Conservation (phyloP, 1,140 invertebrate genomes). For the Oppia nitens region DNA sequence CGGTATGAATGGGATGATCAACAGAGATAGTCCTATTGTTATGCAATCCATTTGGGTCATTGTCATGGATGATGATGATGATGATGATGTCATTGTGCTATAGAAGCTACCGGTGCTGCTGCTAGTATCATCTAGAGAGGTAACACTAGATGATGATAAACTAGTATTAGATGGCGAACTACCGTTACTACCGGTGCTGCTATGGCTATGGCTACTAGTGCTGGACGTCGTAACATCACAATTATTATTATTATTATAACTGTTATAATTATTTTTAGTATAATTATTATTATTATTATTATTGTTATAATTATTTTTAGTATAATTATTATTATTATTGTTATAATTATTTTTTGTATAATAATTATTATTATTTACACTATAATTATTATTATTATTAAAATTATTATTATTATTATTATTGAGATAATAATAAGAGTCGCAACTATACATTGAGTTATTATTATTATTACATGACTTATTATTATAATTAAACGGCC, state of each 20-base stretch:
- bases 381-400: too few relatives aligned
- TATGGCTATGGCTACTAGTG: not conserved
- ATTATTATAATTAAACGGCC: not conserved
- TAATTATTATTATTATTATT: too few relatives aligned
- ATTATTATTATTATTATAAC: constrained; percentile 2
- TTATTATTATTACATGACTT: constrained; percentile 6
- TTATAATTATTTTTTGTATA: too few relatives aligned
- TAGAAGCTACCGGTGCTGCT: not conserved
- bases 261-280: too few relatives aligned
- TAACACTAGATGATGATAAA: not conserved
- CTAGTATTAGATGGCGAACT: not conserved
- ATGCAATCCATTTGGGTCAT: constrained; percentile 2
- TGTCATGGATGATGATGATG: not conserved
- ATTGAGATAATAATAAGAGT: too few relatives aligned
- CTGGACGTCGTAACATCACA: not conserved
- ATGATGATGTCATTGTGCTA: not conserved
- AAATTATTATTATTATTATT: not conserved
- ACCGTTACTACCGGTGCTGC: not conserved
- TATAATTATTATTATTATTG: too few relatives aligned
- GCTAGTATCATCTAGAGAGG: not conserved
- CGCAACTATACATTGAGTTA: not conserved
- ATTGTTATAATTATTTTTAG: too few relatives aligned
- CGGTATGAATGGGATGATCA: constrained; percentile 66
- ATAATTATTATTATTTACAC: too few relatives aligned
- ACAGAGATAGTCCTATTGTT: constrained; percentile 10